Conservation (phyloP, 2,888 invertebrate genomes). For the Vanessa cardui region DNA sequence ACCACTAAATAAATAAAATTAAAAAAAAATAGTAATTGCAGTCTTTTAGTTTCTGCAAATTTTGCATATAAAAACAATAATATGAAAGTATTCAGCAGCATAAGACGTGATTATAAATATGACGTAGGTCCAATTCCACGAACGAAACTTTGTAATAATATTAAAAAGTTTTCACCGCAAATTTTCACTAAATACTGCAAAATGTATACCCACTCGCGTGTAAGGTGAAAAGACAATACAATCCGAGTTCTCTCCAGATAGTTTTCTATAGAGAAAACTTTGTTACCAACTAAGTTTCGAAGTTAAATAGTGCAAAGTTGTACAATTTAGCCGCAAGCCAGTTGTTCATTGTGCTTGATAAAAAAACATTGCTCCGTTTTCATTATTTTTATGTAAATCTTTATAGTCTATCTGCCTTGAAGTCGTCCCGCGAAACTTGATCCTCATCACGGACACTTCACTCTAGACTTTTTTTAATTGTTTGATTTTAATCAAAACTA, state of each 20-base stretch:
- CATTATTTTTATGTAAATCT: slow-evolving; percentile 42
- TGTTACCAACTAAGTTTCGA: slow-evolving; percentile 53
- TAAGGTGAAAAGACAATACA: slow-evolving; percentile 54
- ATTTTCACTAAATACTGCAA: slow-evolving; percentile 13
- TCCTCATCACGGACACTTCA: slow-evolving; percentile 10
- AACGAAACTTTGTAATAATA: background rate
- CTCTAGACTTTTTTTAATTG: slow-evolving; percentile 23
- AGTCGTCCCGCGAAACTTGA: slow-evolving; percentile 23
- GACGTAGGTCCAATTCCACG: background rate
- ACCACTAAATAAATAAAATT: too few relatives aligned
- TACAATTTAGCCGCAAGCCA: slow-evolving; percentile 65
- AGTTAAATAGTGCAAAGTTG: slow-evolving; percentile 72
- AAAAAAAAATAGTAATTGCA: too few relatives aligned
- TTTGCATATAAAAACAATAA: too few relatives aligned
- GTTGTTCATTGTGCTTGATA: slow-evolving; percentile 45
- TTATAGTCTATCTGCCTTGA: slow-evolving; percentile 26
- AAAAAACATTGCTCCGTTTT: slow-evolving; percentile 34
- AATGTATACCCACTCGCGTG: slow-evolving; percentile 19
- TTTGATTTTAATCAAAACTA: slow-evolving; percentile 27
- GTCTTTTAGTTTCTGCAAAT: too few relatives aligned
- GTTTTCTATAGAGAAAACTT: slow-evolving; percentile 53
- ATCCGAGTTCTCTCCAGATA: slow-evolving; percentile 50
- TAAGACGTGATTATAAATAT: too few relatives aligned
- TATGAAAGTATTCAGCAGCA: too few relatives aligned
- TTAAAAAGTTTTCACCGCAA: slow-evolving; percentile 5